Conservation (phyloP, 2,888 invertebrate species). For the Himalopsyche tibetana region DNA sequence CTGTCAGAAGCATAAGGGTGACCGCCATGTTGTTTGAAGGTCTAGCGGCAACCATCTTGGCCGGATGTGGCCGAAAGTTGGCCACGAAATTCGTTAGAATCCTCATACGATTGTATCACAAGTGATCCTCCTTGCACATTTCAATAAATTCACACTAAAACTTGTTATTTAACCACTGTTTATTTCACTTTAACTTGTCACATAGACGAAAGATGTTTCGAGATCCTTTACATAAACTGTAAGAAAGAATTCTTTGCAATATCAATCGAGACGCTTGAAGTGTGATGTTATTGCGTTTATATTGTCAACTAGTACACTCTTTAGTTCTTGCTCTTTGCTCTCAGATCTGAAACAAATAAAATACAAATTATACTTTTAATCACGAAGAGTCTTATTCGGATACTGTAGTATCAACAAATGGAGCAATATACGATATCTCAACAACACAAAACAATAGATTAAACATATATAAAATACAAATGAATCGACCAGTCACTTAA, state of each 20-base stretch:
- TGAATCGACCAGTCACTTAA: too few relatives aligned
- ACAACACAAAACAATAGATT: too few relatives aligned
- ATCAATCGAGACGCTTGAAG: too few relatives aligned
- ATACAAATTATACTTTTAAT: neutral
- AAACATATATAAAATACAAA: too few relatives aligned
- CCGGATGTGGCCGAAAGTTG: slow-evolving; percentile 49
- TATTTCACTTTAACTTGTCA: neutral
- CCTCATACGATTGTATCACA: slow-evolving; percentile 49
- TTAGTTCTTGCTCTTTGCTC: neutral
- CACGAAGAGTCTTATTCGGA: too few relatives aligned
- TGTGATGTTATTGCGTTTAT: neutral
- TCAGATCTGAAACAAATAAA: neutral
- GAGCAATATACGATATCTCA: too few relatives aligned
- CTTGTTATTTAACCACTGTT: neutral
- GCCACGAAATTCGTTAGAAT: slow-evolving; percentile 38
- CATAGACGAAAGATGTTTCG: neutral
- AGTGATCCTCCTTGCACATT: slow-evolving; percentile 46
- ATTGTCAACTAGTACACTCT: neutral
- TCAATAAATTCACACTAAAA: slow-evolving; percentile 44
- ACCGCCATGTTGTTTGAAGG: slow-evolving; percentile 41
- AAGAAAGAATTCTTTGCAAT: neutral
- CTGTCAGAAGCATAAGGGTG: slow-evolving; percentile 50
- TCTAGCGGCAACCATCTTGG: slow-evolving; percentile 47
- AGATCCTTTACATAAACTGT: neutral
- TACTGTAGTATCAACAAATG: too few relatives aligned